Conservation (phyloP, 2,113 vertebrate genomes). For the Takifugu flavidus region DNA sequence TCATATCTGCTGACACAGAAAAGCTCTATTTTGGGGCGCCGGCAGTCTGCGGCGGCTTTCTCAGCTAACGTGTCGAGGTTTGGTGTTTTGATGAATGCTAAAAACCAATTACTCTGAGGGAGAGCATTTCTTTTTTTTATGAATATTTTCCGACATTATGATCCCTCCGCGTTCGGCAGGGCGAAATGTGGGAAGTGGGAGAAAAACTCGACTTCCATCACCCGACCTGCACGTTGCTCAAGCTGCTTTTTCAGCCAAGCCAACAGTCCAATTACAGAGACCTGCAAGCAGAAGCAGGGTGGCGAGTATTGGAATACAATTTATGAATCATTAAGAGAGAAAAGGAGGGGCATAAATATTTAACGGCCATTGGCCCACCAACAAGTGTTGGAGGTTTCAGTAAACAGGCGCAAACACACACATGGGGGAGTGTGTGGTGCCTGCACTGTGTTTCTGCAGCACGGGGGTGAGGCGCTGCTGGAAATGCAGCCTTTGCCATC, state of each 20-base stretch:
- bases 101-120: slow-evolving; percentile 24
- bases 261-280: slow-evolving; percentile 58
- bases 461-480: slow-evolving; percentile 14
- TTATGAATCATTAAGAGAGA: slow-evolving; percentile 75
- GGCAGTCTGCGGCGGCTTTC: slow-evolving; percentile 30
- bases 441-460: slow-evolving; percentile 36
- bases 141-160: slow-evolving; percentile 66
- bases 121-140: slow-evolving; percentile 35
- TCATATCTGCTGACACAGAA: slow-evolving; percentile 7
- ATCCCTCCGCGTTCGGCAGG: slow-evolving; percentile 40
- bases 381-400: slow-evolving; percentile 61
- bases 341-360: slow-evolving; percentile 65
- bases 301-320: slow-evolving; percentile 68
- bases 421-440: slow-evolving; percentile 1
- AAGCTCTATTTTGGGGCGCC: slow-evolving; percentile 24
- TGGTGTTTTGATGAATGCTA: slow-evolving; percentile 24
- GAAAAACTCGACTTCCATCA: slow-evolving; percentile 46
- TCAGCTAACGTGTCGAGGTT: slow-evolving; percentile 14
- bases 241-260: slow-evolving; percentile 42
- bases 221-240: slow-evolving; percentile 11
- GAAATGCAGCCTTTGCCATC: slow-evolving; percentile 34
- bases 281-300: slow-evolving; percentile 46
- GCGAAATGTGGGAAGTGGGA: slow-evolving; percentile 33
- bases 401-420: slow-evolving; percentile 45
- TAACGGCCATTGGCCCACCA: slow-evolving; percentile 67